Conservation (phyloP, 1,140 invertebrate genomes). For the Thaumatotibia leucotreta region DNA sequence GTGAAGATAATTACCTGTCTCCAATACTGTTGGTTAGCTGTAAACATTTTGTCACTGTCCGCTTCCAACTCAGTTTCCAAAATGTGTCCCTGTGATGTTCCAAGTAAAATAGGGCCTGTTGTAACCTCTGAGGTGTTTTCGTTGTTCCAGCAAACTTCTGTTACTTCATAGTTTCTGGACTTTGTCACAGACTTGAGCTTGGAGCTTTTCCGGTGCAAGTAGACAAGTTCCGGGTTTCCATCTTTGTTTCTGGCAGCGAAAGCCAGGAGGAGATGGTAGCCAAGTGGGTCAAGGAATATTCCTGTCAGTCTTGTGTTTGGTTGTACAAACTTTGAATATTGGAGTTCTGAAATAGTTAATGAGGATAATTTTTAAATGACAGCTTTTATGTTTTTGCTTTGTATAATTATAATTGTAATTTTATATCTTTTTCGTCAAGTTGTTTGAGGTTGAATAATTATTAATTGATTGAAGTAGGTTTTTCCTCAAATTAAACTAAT, state of each 20-base stretch:
- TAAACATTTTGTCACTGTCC: slow-evolving; percentile 89
- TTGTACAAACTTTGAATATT: slow-evolving; percentile 78
- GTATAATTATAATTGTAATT: neutral
- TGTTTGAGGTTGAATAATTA: no score
- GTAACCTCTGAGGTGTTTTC: slow-evolving; percentile 83
- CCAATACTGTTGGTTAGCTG: slow-evolving; percentile 89
- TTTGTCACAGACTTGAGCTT: slow-evolving; percentile 77
- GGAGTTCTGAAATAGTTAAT: slow-evolving; percentile 66
- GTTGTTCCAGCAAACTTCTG: slow-evolving; percentile 93
- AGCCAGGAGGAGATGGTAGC: slow-evolving; percentile 88
- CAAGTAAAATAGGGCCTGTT: slow-evolving; percentile 89
- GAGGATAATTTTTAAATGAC: no score
- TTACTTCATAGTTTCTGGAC: slow-evolving; percentile 90
- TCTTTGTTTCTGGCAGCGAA: slow-evolving; percentile 81
- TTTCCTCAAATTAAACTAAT: no score
- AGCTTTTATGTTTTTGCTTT: no score
- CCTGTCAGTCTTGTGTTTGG: slow-evolving; percentile 81
- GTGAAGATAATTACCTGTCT: slow-evolving; percentile 85
- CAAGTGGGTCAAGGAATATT: slow-evolving; percentile 91
- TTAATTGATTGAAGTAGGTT: no score
- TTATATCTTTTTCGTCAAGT: no score
- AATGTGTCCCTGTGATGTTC: slow-evolving; percentile 93
- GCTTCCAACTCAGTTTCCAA: slow-evolving; percentile 92
- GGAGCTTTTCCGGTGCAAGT: slow-evolving; percentile 80
- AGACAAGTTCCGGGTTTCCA: slow-evolving; percentile 85